Conservation (phyloP, 2,797 vertebrate genomes). For the Eidolon dupreanum region DNA sequence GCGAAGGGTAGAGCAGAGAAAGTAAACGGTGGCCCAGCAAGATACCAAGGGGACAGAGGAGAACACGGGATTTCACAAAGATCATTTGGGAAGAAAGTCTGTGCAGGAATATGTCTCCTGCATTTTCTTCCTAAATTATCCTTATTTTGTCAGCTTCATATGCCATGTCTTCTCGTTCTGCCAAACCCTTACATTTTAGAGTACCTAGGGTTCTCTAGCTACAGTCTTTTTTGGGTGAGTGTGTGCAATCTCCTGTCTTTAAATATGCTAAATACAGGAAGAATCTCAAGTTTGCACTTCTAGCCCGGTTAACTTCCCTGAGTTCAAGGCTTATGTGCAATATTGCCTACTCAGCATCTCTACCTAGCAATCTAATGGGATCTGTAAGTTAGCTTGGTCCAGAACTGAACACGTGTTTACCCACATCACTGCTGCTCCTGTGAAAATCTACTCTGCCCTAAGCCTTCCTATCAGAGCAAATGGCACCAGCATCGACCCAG, state of each 20-base stretch:
- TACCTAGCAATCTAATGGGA: neutral
- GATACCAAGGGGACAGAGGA: too few species aligned
- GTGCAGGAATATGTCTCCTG: neutral
- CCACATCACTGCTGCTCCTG: neutral
- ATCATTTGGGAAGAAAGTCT: neutral
- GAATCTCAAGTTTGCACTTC: neutral
- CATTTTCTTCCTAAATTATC: neutral
- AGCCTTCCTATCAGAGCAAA: neutral
- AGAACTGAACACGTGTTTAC: neutral
- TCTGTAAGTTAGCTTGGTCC: neutral
- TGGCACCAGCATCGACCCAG: neutral
- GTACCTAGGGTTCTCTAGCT: accelerated
- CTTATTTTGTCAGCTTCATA: neutral
- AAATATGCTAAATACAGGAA: neutral
- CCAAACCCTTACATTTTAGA: neutral
- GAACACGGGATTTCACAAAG: neutral
- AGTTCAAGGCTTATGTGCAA: neutral
- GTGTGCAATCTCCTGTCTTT: neutral
- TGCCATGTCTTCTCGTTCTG: accelerated
- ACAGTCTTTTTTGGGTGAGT: neutral
- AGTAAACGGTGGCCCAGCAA: accelerated
- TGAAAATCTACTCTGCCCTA: neutral
- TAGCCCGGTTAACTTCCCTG: neutral
- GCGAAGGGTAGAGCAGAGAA: neutral
- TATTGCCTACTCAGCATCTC: neutral